phyloP scores from a whole-genome alignment of 2,888 invertebrate genomes.

The Craniophora ligustri region DNA sequence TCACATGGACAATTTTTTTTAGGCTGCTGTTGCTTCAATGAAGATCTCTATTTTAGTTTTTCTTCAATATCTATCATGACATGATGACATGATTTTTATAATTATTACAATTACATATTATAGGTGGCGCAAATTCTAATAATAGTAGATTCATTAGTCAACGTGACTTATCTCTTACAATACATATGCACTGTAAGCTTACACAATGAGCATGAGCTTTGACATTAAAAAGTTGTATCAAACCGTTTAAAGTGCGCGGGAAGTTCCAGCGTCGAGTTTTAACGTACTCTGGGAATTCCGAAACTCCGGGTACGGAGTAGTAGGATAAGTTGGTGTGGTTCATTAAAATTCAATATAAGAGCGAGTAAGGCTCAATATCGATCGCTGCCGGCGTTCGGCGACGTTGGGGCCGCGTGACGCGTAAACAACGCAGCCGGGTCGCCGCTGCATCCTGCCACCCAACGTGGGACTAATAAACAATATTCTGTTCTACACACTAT shows the following conservation, averaged over 20 bases:
- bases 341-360: slow-evolving; percentile 78
- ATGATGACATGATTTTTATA: no score
- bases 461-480: slow-evolving; percentile 50
- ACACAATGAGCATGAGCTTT: slow-evolving; percentile 65
- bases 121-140: no score
- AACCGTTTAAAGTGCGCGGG: slow-evolving; percentile 56
- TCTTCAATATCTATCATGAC: no score
- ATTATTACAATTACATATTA: no score
- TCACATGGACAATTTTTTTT: no score
- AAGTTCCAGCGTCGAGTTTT: slow-evolving; percentile 57
- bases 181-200: slow-evolving; percentile 57
- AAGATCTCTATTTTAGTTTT: no score
- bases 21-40: no score
- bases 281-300: slow-evolving; percentile 62
- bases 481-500: slow-evolving; percentile 31
- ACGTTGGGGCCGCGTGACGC: slow-evolving; percentile 55
- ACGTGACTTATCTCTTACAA: slow-evolving; percentile 54
- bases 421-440: slow-evolving; percentile 60
- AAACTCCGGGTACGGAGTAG: slow-evolving; percentile 59
- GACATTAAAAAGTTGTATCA: slow-evolving; percentile 69
- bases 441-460: slow-evolving; percentile 50
- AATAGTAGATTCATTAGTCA: no score
- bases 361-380: slow-evolving; percentile 65
- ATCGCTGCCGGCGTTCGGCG: slow-evolving; percentile 61
- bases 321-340: slow-evolving; percentile 69